Percentiles rank a stretch among this genome's conserved stretches.
These are phyloP conservation scores for Phenganax marumi DNA, from an alignment of 92 coral and sea anemone species.

Conservation along the genomic window DNA sequence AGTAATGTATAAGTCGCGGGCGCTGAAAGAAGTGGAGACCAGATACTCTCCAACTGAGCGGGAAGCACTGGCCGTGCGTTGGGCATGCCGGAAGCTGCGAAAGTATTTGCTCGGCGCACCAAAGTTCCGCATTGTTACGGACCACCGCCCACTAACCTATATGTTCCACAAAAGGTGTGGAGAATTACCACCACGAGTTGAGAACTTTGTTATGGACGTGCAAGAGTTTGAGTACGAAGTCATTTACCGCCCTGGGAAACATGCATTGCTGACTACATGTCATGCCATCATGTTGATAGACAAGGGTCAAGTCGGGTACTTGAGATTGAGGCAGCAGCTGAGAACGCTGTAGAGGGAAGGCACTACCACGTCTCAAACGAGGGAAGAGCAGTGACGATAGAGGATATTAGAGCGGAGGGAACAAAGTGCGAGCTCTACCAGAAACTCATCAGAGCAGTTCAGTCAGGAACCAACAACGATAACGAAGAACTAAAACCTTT, in stretches of 20 bases:
- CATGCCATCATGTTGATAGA: neutral
- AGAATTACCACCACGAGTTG: neutral
- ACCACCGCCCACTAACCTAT: conserved; percentile 20
- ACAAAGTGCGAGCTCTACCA: neutral
- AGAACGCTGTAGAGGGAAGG: neutral
- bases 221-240: neutral
- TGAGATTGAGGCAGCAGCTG: conserved; percentile 6
- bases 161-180: conserved; percentile 13
- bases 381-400: neutral
- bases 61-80: conserved; percentile 10
- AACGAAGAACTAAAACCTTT: conserved; percentile 10
- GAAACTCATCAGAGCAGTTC: neutral
- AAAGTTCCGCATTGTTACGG: conserved; percentile 1
- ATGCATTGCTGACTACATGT: conserved; percentile 1
- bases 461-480: neutral
- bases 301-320: neutral
- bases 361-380: neutral
- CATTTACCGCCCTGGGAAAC: conserved; percentile 11
- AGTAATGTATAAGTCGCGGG: conserved; percentile 3
- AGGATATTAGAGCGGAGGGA: conserved; percentile 7
- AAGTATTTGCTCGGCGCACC: conserved; percentile 15
- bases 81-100: conserved; percentile 10
- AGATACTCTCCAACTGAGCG: neutral
- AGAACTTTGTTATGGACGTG: neutral
- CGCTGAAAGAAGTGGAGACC: conserved; percentile 15